phyloP scores from a whole-genome alignment of 2,797 vertebrate species.

The Neosalanx taihuensis region DNA sequence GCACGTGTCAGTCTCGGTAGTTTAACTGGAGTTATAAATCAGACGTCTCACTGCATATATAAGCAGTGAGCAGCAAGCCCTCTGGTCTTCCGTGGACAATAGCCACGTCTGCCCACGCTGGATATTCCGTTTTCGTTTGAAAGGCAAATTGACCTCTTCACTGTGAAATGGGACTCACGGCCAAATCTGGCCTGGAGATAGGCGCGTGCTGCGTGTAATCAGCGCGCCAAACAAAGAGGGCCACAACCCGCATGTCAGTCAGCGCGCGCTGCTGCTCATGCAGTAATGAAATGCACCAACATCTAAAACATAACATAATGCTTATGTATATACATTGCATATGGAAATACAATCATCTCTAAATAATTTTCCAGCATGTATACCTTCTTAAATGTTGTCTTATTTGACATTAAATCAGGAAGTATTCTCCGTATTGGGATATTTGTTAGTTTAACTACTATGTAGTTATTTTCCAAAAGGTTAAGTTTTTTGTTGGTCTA shows the following conservation, averaged over 20 bases:
- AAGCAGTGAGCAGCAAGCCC: slow-evolving; percentile 81
- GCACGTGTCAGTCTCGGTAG: slow-evolving; percentile 76
- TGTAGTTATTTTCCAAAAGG: too few species aligned
- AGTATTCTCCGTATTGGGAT: too few species aligned
- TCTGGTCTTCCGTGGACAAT: slow-evolving; percentile 77
- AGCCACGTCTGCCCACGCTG: slow-evolving; percentile 75
- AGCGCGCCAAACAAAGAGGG: slow-evolving; percentile 70
- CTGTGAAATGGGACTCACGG: slow-evolving; percentile 80
- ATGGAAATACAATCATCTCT: neutral
- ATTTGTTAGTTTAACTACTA: too few species aligned
- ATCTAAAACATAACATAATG: neutral
- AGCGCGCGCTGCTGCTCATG: slow-evolving; percentile 22
- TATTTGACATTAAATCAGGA: too few species aligned
- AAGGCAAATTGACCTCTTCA: slow-evolving; percentile 91
- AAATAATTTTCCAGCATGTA: too few species aligned
- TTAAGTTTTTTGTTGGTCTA: neutral
- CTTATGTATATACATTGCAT: neutral
- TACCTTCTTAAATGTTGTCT: too few species aligned
- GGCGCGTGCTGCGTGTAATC: slow-evolving; percentile 80
- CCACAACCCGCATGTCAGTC: slow-evolving; percentile 50
- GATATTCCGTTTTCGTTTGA: slow-evolving; percentile 71
- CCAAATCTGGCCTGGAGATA: slow-evolving; percentile 86
- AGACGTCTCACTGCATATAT: slow-evolving; percentile 81
- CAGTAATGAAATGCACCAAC: slow-evolving; percentile 38
- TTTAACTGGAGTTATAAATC: slow-evolving; percentile 81